Conservation (phyloP, 2,888 invertebrate genomes). For the Synanthedon formicaeformis region DNA sequence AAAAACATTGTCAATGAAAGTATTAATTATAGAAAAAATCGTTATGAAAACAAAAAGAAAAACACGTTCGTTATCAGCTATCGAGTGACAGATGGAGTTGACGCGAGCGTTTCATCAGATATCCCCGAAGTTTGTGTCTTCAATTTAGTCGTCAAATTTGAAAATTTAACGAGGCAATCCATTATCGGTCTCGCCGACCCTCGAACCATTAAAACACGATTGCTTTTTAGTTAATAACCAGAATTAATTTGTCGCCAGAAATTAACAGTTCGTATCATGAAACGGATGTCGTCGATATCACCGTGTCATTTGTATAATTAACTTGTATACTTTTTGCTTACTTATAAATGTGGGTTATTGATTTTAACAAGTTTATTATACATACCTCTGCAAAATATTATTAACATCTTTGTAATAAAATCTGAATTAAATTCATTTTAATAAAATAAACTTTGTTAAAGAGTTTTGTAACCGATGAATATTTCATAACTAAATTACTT, state of each 20-base stretch:
- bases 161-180: slow-evolving; percentile 29
- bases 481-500: too few species aligned
- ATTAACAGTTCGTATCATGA: neutral
- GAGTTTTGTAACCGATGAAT: too few species aligned
- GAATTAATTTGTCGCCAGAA: neutral
- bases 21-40: neutral
- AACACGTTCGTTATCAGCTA: slow-evolving; percentile 1
- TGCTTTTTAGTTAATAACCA: slow-evolving; percentile 16
- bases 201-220: slow-evolving; percentile 21
- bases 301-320: too few species aligned
- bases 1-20: neutral
- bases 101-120: slow-evolving; percentile 5
- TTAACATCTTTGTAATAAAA: too few species aligned
- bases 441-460: too few species aligned
- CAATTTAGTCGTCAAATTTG: slow-evolving; percentile 27
- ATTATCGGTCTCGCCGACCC: slow-evolving; percentile 15
- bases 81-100: slow-evolving; percentile 7
- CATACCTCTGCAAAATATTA: too few species aligned
- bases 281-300: neutral
- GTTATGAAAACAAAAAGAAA: neutral
- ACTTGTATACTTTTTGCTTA: too few species aligned
- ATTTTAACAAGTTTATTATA: too few species aligned
- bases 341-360: neutral
- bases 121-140: slow-evolving; percentile 12
- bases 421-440: too few species aligned